These are phyloP conservation scores for Oostethus manadensis DNA, from an alignment of 2,113 vertebrate species.

Conservation along the genomic window DNA sequence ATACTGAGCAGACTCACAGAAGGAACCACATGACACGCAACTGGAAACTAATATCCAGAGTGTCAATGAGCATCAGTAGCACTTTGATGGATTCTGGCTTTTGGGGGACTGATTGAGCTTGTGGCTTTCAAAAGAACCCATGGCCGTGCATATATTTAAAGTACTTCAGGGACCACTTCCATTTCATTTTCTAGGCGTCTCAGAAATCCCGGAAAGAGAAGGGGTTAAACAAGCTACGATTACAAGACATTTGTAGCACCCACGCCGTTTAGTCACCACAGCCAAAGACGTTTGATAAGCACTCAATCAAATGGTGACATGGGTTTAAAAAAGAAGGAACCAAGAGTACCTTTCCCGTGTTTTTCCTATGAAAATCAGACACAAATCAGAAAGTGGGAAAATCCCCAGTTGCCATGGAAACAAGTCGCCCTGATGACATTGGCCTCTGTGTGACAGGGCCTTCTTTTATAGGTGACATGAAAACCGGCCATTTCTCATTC, in stretches of 20 bases:
- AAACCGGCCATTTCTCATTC: conserved; percentile 54
- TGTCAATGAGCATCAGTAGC: no score
- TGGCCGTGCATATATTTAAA: no score
- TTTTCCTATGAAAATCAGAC: background rate
- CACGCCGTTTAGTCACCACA: conserved; percentile 17
- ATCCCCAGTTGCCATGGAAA: conserved; percentile 52
- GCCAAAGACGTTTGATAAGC: conserved; percentile 21
- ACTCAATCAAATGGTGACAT: conserved; percentile 15
- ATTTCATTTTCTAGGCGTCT: background rate
- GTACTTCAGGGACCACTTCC: no score
- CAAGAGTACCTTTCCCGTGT: background rate
- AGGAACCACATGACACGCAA: no score
- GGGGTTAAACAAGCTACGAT: no score
- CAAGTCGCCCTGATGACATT: conserved; percentile 38
- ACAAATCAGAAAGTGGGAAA: conserved; percentile 17
- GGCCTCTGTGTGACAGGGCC: conserved; percentile 43
- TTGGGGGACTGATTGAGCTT: no score
- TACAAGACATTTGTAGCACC: conserved; percentile 24
- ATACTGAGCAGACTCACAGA: no score
- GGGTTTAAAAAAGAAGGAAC: background rate
- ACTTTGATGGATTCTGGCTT: no score
- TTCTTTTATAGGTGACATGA: conserved; percentile 53
- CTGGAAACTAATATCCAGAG: no score
- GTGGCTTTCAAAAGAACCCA: no score
- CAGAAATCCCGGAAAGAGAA: conserved; percentile 21